A percentile compares a stretch with the other conserved stretches of the same genome.
These are phyloP conservation scores for Paratilapia polleni DNA, from an alignment of 2,113 vertebrate species.

Conservation along the genomic window DNA sequence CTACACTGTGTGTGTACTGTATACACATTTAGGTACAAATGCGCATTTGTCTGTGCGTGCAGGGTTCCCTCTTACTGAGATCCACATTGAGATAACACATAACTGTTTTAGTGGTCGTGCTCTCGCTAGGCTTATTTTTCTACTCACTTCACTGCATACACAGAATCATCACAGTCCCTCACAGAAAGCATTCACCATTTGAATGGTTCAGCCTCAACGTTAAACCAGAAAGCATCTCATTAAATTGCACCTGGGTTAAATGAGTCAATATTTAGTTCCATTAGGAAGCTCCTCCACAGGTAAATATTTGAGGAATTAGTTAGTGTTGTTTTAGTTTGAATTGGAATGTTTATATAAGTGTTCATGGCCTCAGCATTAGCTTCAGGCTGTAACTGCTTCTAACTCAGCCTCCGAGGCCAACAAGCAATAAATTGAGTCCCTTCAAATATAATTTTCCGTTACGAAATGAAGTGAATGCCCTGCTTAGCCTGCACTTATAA, in stretches of 20 bases:
- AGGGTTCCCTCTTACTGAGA: slow-evolving; percentile 13
- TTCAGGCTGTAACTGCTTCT: slow-evolving; percentile 27
- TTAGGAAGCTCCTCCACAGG: slow-evolving; percentile 43
- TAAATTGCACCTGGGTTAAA: slow-evolving; percentile 33
- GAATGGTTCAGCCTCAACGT: neutral
- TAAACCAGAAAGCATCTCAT: slow-evolving; percentile 58
- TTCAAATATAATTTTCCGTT: slow-evolving; percentile 35
- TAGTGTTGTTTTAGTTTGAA: slow-evolving; percentile 63
- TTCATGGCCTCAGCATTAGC: slow-evolving; percentile 6
- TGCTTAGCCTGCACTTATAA: neutral
- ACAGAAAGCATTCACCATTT: slow-evolving; percentile 24
- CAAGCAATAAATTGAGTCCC: slow-evolving; percentile 5
- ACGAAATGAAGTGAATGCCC: slow-evolving; percentile 32
- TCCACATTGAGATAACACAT: slow-evolving; percentile 39
- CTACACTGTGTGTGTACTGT: slow-evolving; percentile 48
- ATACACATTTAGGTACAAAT: slow-evolving; percentile 24
- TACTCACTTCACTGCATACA: slow-evolving; percentile 22
- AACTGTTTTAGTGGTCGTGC: slow-evolving; percentile 4
- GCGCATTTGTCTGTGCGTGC: slow-evolving; percentile 21
- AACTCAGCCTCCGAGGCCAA: slow-evolving; percentile 15
- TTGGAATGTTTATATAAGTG: slow-evolving; percentile 64
- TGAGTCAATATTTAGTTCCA: slow-evolving; percentile 62
- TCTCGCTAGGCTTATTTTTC: slow-evolving; percentile 33
- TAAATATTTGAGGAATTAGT: slow-evolving; percentile 68
- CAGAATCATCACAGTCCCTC: slow-evolving; percentile 16